Percentiles rank a stretch among this genome's conserved stretches.
phyloP scores from a whole-genome alignment of 2,888 invertebrate genomes.

The Oscheius sp. region DNA sequence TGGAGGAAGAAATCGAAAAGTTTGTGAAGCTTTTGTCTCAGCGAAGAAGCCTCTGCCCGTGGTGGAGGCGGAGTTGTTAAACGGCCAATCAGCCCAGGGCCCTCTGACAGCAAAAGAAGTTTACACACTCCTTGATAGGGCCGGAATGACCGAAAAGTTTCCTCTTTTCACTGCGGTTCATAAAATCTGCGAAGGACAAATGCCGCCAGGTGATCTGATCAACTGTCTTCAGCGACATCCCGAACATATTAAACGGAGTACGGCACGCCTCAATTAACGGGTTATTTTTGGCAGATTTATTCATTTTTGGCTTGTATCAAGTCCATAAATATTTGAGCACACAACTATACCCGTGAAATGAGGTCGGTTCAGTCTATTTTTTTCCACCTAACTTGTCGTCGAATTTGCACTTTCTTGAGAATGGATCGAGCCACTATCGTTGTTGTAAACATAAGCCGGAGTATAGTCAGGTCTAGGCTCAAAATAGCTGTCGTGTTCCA shows the following conservation, averaged over 20 bases:
- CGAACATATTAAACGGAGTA: neutral
- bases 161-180: slow-evolving; percentile 95
- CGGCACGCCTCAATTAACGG: neutral
- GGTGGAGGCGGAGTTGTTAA: slow-evolving; percentile 91
- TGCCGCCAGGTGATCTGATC: slow-evolving; percentile 3
- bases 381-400: neutral
- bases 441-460: neutral
- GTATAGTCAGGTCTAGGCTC: neutral
- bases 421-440: neutral
- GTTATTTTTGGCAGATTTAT: too few species aligned
- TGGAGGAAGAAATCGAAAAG: slow-evolving; percentile 92
- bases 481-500: neutral
- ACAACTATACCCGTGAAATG: neutral
- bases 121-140: slow-evolving; percentile 34
- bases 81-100: slow-evolving; percentile 97
- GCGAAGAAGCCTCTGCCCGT: slow-evolving; percentile 88
- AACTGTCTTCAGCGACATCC: slow-evolving; percentile 11
- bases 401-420: neutral
- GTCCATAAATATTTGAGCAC: neutral
- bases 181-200: slow-evolving; percentile 83
- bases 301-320: neutral
- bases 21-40: slow-evolving; percentile 92
- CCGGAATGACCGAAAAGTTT: slow-evolving; percentile 76
- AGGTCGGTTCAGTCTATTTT: neutral
- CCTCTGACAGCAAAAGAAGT: slow-evolving; percentile 85